Evolutionary conservation across 2,888 invertebrate species (phyloP), one percentile per base, ranked within the genome.

Genomic region (Hyposoter didymator): DNA sequence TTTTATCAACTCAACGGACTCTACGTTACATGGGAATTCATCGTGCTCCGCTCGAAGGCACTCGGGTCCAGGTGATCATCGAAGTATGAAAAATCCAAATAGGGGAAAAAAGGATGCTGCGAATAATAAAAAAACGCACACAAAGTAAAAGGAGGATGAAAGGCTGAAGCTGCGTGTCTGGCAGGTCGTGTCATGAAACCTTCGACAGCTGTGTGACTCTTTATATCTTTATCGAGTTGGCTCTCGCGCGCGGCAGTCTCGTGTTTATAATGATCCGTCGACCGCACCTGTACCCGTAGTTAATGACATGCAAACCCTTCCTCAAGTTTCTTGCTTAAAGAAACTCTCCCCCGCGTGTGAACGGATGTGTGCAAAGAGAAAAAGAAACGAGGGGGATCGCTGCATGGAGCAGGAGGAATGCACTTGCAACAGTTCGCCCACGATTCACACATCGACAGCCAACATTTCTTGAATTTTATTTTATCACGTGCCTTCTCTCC

Each of bases 251-350:
- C 1, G 43, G 70, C 59, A 62, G 55, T 64, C 75, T 76, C 73
- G 45, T 67, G 52, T 35, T 80, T 78, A 62, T 84, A 84, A 86
- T 86, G 86, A 86, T 86, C 83, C 83, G 86, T 84, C 86, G 81
- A 78, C 74, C 83, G 83, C 86, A 86, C 81, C 86, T 86, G 86
- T 81, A 84, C 74, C 83, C 78, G 69, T 81, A 86, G 74, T 86
- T 85, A 85, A 85, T 85, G 85, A 85, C 78, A 80, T 80, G 85
- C 81, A 81, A 85, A 28, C 14, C 59, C 52, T 43, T 43, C 45
- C 82, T 66, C 62, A 55, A 43, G 72, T 52, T 39, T 35, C 39
- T 52, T 52, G 39, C 17, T 66, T 66, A 45, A 59, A 55, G 64
- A 64, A 49, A 17, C 75, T 55, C 19, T 22, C 19, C 32, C 35